Base-by-base conservation (phyloP, 1,140 invertebrate genomes). In the Rhynchophorus ferrugineus region DNA sequence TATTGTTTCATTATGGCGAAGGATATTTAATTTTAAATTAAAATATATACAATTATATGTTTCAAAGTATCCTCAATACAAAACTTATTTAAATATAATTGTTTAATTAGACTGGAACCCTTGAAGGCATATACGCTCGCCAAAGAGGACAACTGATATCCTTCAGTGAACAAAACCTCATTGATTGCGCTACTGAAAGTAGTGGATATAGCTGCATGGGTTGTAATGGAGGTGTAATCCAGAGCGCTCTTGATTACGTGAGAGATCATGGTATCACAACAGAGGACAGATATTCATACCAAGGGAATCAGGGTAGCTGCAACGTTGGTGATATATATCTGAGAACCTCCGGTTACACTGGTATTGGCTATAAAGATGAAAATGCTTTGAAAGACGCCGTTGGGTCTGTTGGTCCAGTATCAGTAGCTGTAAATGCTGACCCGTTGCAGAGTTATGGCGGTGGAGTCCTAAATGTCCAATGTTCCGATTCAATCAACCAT, bases 151-250 rank as follows among this genome's bases (percentile, higher is more conserved):
- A 80, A 54, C 75, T 98, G 14, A 78, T 93, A 6, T 92, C 91
- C 3, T 78, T 99, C 0, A 95, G 91, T 58, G 95, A 98, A 74
- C 95, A 99, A 74, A 96, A 98, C 70, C 74, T 99, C 33, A 78
- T 99, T 20, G 96, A 99, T 75, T 98, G 96, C 68, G 94, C 91
- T 1, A 62, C 65, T 0, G 78, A 78, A 43, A 93, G 87, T 65
- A 91, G 91, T 1, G 33, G 3, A 18, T 36, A 58, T 16, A 78
- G 71, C 54, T 84, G 83, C 65, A 56, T 75, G 44, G 84, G 83
- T 2, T 85, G 83, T 63, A 71, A 78, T 55, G 83, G 83, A 53
- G 82, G 83, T 48, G 73, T 95, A 18, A 95, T 95, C 90, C 89
- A 94, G 70, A 75, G 84, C 57, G 89, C 88, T 37, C 93, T 95